Evolutionary conservation across 2,888 invertebrate species (phyloP), one percentile per base, ranked within the genome.

Genomic region (Lymantria monacha): DNA sequence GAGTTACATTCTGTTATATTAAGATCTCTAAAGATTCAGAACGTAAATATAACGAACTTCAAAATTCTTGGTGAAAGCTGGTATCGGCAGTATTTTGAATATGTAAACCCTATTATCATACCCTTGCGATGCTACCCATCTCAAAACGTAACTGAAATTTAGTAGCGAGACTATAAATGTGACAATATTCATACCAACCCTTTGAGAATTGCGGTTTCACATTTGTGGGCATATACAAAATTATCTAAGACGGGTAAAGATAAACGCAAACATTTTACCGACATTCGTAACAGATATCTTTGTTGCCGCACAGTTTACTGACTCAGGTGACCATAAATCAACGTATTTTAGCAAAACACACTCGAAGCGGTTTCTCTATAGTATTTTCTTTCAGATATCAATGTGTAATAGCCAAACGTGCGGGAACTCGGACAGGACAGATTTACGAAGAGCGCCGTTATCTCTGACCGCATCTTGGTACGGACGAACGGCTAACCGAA

Each of bases 371-470:
- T 66, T 64, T 59, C 65, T 63, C 49, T 51, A 44, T 46, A 53
- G 57, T 58, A 61, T 63, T 66, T 69, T 59, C 56, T 57, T 61
- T 66, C 53, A 53, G 72, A 70, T 72, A 72, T 68, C 65, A 69
- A 63, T 66, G 69, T 63, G 65, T 59, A 69, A 60, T 55, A 65
- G 64, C 60, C 63, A 64, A 61, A 55, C 53, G 59, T 53, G 52
- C 46, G 52, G 60, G 51, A 48, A 58, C 59, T 68, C 60, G 62
- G 61, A 62, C 69, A 68, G 70, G 76, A 75, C 74, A 85, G 83
- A 85, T 85, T 86, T 85, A 85, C 85, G 81, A 72, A 76, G 71
- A 70, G 63, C 63, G 61, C 60, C 63, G 64, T 56, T 79, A 81
- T 83, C 78, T 74, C 13, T 54, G 47, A 59, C 70, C 76, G 59